phyloP scores from a whole-genome alignment of 2,113 vertebrate genomes.

The Poeciliopsis turrubarensis region DNA sequence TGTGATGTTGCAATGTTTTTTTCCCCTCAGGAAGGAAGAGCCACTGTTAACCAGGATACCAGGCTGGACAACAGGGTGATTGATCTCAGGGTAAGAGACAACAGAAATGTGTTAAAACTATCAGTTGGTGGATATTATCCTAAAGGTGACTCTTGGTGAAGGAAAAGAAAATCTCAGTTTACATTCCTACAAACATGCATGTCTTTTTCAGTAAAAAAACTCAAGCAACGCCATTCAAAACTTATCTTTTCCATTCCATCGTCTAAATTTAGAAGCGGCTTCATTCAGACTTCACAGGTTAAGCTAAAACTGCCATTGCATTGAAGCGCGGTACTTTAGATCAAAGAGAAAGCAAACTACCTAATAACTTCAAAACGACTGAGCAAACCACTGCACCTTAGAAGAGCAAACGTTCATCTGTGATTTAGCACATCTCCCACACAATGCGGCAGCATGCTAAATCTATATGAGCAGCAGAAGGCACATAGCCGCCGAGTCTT shows the following conservation, averaged over 20 bases:
- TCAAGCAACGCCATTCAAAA: not conserved
- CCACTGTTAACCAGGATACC: constrained; percentile 98
- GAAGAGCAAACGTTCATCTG: constrained; percentile 7
- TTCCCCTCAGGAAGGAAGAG: constrained; percentile 91
- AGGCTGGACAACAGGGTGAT: constrained; percentile 98
- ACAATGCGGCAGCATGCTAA: not conserved
- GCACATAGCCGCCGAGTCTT: constrained; percentile 22
- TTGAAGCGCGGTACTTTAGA: not conserved
- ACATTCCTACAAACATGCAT: not conserved
- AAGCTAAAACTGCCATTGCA: not conserved
- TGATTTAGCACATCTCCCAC: constrained; percentile 38
- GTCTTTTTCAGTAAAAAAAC: not conserved
- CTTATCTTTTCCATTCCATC: not conserved
- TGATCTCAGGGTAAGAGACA: constrained; percentile 91
- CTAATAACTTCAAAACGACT: not conserved
- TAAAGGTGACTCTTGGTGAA: not conserved
- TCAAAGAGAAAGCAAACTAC: not conserved
- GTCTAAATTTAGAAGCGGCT: not conserved
- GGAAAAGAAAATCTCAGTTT: not conserved
- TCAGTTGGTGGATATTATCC: not conserved
- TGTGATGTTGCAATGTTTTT: constrained; percentile 11
- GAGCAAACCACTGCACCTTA: constrained; percentile 7
- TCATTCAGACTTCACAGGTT: no score
- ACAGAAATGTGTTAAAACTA: not conserved
- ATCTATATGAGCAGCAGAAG: constrained; percentile 25